phyloP scores from a whole-genome alignment of 2,888 invertebrate species.

The Hirtodrosophila alboralis region DNA sequence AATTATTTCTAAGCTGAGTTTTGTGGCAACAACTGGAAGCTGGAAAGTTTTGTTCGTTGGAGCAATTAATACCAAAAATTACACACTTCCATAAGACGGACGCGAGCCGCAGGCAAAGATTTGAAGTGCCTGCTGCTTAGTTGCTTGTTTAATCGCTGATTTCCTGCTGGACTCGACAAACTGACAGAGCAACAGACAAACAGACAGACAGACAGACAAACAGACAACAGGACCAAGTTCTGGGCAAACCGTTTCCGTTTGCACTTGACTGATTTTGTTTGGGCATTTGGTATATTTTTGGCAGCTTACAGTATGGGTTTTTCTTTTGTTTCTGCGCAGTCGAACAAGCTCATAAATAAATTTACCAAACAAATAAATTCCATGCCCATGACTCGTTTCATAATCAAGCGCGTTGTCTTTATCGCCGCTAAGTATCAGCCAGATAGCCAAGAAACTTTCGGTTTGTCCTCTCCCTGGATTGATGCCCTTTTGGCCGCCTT shows the following conservation, averaged over 20 bases:
- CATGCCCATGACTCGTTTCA: slow-evolving; percentile 63
- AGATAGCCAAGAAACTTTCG: slow-evolving; percentile 64
- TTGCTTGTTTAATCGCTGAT: slow-evolving; percentile 78
- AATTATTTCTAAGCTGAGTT: slow-evolving; percentile 64
- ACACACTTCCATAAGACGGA: slow-evolving; percentile 64
- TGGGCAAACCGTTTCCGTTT: slow-evolving; percentile 71
- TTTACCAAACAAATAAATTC: slow-evolving; percentile 77
- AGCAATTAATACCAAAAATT: slow-evolving; percentile 77
- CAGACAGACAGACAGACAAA: not conserved
- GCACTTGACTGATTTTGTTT: slow-evolving; percentile 76
- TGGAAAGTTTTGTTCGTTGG: slow-evolving; percentile 60
- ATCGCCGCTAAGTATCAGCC: slow-evolving; percentile 73
- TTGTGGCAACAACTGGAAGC: slow-evolving; percentile 52
- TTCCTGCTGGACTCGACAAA: slow-evolving; percentile 61
- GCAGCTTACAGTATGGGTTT: slow-evolving; percentile 39
- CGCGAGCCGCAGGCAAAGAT: slow-evolving; percentile 50
- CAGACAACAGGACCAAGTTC: slow-evolving; percentile 62
- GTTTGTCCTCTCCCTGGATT: slow-evolving; percentile 41
- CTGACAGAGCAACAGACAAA: not conserved
- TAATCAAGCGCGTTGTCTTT: slow-evolving; percentile 75
- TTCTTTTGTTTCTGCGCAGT: slow-evolving; percentile 73
- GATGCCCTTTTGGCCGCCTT: slow-evolving; percentile 63
- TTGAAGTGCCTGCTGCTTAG: slow-evolving; percentile 62
- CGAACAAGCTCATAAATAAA: slow-evolving; percentile 78
- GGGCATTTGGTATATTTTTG: slow-evolving; percentile 51